phyloP scores from a whole-genome alignment of 92 coral and sea anemone genomes.

The Heteractis magnifica region DNA sequence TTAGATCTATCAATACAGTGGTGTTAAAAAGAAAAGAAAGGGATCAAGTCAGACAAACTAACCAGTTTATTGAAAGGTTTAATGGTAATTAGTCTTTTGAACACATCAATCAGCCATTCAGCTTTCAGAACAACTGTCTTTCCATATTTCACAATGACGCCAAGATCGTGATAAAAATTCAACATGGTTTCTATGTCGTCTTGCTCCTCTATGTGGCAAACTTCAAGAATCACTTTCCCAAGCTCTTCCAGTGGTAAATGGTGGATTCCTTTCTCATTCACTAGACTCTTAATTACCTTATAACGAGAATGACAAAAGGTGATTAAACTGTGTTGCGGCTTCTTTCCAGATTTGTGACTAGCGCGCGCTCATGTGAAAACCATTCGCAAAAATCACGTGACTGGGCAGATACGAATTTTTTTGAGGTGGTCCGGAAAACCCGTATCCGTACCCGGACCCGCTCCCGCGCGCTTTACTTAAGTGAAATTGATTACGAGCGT shows the following conservation, averaged over 20 bases:
- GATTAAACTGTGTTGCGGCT: too few species aligned
- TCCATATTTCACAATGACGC: constrained; percentile 64
- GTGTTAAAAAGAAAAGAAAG: background rate
- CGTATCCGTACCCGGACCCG: too few species aligned
- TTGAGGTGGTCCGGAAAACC: too few species aligned
- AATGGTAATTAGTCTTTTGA: constrained; percentile 63
- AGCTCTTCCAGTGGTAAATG: constrained; percentile 63
- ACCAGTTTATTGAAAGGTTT: constrained; percentile 69
- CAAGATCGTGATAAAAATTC: constrained; percentile 71
- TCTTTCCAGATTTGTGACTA: too few species aligned
- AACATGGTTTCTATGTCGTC: constrained; percentile 62
- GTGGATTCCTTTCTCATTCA: constrained; percentile 45
- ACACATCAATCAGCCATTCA: constrained; percentile 73
- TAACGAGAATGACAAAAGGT: background rate
- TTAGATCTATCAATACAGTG: too few species aligned
- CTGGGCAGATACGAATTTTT: too few species aligned
- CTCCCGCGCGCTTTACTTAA: too few species aligned
- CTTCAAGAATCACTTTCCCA: constrained; percentile 49
- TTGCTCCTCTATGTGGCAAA: constrained; percentile 60
- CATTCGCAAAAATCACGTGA: too few species aligned
- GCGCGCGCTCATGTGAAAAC: too few species aligned
- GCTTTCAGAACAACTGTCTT: constrained; percentile 64
- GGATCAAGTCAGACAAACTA: background rate
- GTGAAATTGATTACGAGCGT: too few species aligned
- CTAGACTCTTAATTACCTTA: constrained; percentile 43